Conservation (phyloP, 2,797 vertebrate species). For the Anas bernieri region DNA sequence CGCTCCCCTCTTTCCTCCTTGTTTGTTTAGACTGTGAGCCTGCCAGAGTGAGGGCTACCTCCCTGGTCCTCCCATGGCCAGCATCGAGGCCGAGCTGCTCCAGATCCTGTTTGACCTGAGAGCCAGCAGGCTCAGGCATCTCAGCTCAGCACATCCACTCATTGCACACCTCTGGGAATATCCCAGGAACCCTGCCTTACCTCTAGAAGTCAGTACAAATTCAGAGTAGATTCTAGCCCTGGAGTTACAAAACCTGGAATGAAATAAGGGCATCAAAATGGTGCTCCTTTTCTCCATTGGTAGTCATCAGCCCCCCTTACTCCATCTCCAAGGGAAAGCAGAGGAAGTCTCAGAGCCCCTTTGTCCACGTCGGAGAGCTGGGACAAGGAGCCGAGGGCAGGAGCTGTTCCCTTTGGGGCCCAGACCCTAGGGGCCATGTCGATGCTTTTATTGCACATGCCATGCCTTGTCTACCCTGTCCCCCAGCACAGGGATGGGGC, state of each 20-base stretch:
- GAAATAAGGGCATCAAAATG: neutral
- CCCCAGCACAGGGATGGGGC: neutral
- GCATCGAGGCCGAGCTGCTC: neutral
- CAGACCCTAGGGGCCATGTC: neutral
- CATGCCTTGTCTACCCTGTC: rapidly evolving
- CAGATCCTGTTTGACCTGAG: neutral
- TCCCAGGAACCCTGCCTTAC: rapidly evolving
- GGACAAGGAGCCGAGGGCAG: neutral
- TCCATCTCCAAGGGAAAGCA: neutral
- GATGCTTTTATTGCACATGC: neutral
- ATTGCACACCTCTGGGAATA: neutral
- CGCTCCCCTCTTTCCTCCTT: neutral
- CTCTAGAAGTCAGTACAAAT: neutral
- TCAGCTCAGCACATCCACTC: neutral
- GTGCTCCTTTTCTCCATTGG: neutral
- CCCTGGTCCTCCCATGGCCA: neutral
- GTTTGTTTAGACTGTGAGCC: neutral
- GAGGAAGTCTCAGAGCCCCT: neutral
- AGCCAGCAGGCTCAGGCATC: neutral
- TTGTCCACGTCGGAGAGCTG: rapidly evolving
- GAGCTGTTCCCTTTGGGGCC: neutral
- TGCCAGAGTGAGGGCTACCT: neutral
- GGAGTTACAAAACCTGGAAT: neutral
- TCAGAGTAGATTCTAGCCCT: too few relatives aligned
- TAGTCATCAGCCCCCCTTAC: neutral